Evolutionary conservation across 1,140 invertebrate genomes (phyloP), one percentile per base, ranked within the genome.

Genomic region (Polypedilum pembai): DNA sequence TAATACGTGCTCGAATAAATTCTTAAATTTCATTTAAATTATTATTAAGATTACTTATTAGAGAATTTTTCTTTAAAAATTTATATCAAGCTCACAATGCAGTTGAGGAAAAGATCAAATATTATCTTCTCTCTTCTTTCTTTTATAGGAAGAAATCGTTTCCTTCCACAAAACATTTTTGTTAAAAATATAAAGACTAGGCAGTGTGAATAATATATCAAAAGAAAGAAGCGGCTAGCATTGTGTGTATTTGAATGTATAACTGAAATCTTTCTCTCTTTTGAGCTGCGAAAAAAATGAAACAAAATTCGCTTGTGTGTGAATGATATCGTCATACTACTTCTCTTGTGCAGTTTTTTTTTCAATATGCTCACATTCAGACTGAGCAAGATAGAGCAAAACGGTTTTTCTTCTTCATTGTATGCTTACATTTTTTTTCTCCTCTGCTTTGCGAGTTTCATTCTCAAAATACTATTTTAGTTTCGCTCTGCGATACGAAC

Each of bases 311-410:
- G 17, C 17, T 18, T 69, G 5, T 20, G 17, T 21, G 65, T 18
- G 65, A 18, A 69, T 3, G 10, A 20, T 20, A 18, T 69, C 65
- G 65, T 56, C 45, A 56, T 56, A 33, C 65, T n/a, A 8, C 15
- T 69, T 18, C 65, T 69, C 65, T 69, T 69, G 65, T 69, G 65
- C 65, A 69, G 20, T 69, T 69, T 20, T 69, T 69, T 66, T 66
- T 20, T 69, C 8, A 20, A 21, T 18, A 69, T 69, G 18, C 20
- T 69, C 20, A 8, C 65, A 69, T 12, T 69, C 65, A 10, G 45
- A 56, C n/a, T 56, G 45, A 45, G 41, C n/a, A 33, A 33, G 24
- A 3, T 56, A 56, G 12, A 56, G 12, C 45, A 12, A 56, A 56
- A 56, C 41, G 65, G 65, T 69, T 69, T 20, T 18, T 69, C 18